Conservation (phyloP, 30 jellyfish, hydroid and myxozoan species). For the Turritopsis dohrnii region DNA sequence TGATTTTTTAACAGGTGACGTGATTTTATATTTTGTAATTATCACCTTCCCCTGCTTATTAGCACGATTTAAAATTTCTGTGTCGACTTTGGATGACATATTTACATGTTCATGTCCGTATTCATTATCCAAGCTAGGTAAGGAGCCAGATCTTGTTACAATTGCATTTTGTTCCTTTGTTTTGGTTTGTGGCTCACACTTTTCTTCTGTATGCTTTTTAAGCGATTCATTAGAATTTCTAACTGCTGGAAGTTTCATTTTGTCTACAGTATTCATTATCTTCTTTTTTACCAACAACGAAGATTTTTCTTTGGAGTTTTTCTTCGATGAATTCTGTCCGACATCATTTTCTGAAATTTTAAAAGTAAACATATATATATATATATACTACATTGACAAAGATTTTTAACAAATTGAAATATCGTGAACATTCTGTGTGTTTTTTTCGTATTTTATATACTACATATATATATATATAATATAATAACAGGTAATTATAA, state of each 20-base stretch:
- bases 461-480: neutral
- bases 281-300: neutral
- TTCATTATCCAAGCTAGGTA: neutral
- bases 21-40: neutral
- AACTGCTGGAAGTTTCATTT: neutral
- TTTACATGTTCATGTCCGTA: neutral
- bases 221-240: neutral
- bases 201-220: neutral
- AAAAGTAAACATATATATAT: too few species aligned
- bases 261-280: neutral
- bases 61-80: neutral
- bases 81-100: neutral
- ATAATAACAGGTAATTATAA: too few species aligned
- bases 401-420: too few species aligned
- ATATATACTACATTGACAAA: too few species aligned
- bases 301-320: neutral
- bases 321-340: neutral
- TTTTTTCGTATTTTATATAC: too few species aligned
- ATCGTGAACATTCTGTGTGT: too few species aligned
- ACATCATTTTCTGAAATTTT: neutral
- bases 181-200: neutral
- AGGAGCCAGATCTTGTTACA: neutral
- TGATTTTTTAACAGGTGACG: slow-evolving; percentile 1
- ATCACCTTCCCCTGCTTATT: neutral
- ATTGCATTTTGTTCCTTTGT: neutral